Evolutionary conservation across 1,140 invertebrate genomes (phyloP).

Genomic region (Macrostomum lignano): DNA sequence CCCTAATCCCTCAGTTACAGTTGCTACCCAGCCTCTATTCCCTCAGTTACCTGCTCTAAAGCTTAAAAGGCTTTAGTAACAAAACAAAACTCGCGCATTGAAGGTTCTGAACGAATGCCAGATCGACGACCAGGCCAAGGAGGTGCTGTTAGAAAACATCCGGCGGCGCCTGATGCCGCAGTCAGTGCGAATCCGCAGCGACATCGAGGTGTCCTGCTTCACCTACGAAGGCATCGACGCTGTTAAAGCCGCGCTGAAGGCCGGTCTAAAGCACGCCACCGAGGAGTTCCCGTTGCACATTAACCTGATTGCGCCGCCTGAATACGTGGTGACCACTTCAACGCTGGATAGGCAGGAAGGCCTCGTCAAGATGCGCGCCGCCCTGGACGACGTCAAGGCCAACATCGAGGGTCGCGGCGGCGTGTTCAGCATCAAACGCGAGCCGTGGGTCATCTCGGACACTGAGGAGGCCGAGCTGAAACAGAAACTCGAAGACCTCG

Average conservation of each 20-base stretch:
- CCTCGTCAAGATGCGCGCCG: slow-evolving; percentile 39
- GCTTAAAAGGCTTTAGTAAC: too few relatives aligned
- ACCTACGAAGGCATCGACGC: slow-evolving; percentile 96
- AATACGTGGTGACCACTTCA: slow-evolving; percentile 91
- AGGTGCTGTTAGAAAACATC: slow-evolving; percentile 70
- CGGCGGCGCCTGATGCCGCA: slow-evolving; percentile 81
- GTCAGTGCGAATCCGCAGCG: slow-evolving; percentile 65
- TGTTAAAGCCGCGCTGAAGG: slow-evolving; percentile 63
- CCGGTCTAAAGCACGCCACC: slow-evolving; percentile 66
- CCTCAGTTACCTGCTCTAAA: too few relatives aligned
- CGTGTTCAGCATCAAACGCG: slow-evolving; percentile 65
- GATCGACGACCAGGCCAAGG: slow-evolving; percentile 63
- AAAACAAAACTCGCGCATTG: too few relatives aligned
- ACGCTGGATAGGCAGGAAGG: slow-evolving; percentile 81
- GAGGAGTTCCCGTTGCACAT: slow-evolving; percentile 72
- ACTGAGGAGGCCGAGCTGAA: slow-evolving; percentile 67
- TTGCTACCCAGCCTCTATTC: too few relatives aligned
- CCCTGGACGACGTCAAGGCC: slow-evolving; percentile 54
- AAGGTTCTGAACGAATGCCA: slow-evolving; percentile 80
- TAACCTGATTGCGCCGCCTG: slow-evolving; percentile 84
- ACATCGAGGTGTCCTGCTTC: slow-evolving; percentile 92
- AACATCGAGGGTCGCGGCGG: slow-evolving; percentile 56
- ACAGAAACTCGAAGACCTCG: slow-evolving; percentile 63
- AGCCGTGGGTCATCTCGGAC: slow-evolving; percentile 91
- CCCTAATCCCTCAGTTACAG: too few relatives aligned